phyloP scores from a whole-genome alignment of 2,797 vertebrate species.

The Cercopithecus hamlyni region DNA sequence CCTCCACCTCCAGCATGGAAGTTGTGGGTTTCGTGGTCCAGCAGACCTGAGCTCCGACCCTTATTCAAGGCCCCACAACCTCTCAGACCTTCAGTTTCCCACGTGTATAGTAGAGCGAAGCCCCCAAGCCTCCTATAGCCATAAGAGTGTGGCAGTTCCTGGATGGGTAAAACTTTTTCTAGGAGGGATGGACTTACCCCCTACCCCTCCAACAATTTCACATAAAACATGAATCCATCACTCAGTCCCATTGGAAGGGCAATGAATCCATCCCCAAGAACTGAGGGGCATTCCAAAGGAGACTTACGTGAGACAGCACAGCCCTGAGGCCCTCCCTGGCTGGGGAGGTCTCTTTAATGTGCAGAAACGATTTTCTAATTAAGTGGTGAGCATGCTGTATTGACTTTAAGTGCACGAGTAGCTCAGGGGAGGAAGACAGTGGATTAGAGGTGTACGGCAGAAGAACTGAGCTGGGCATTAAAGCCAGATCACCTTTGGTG shows the following conservation, averaged over 20 bases:
- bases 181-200: not conserved
- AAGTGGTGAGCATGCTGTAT: not conserved
- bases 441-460: not conserved
- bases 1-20: not conserved
- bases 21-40: not conserved
- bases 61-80: not conserved
- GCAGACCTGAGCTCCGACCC: not conserved
- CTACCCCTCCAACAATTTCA: not conserved
- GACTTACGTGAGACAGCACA: rapidly evolving
- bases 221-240: not conserved
- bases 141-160: not conserved
- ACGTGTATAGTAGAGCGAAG: rapidly evolving
- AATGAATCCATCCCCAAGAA: not conserved
- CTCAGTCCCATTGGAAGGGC: not conserved
- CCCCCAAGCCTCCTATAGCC: not conserved
- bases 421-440: not conserved
- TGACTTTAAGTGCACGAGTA: conserved; percentile 15
- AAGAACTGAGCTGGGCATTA: not conserved
- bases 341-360: not conserved
- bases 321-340: not conserved
- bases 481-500: not conserved
- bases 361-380: conserved; percentile 53
- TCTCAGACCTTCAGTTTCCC: not conserved
- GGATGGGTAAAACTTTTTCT: not conserved
- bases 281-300: not conserved